Evolutionary conservation across 2,797 vertebrate species (phyloP).

Genomic region (Kryptopterus vitreolus): DNA sequence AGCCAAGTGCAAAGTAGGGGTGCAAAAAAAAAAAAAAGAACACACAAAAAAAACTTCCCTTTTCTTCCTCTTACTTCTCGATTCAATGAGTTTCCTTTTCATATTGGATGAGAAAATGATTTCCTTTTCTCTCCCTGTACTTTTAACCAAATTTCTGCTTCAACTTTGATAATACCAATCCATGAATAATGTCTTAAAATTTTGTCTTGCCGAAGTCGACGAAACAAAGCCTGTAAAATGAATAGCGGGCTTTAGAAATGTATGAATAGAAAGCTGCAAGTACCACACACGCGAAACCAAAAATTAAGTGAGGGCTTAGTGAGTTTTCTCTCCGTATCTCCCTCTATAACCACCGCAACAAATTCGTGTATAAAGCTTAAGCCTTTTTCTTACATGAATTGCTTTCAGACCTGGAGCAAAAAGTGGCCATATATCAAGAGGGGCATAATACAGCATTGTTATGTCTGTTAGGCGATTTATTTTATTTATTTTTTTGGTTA

Average conservation of each 20-base stretch:
- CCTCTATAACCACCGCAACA: background rate
- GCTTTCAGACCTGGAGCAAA: conserved; percentile 32
- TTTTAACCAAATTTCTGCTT: conserved; percentile 49
- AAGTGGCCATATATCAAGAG: background rate
- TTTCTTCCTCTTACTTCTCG: conserved; percentile 24
- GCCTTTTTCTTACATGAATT: conserved; percentile 56
- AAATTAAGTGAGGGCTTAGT: conserved; percentile 58
- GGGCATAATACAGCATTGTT: background rate
- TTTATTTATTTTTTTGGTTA: background rate
- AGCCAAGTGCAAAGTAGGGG: conserved; percentile 28
- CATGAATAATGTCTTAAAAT: conserved; percentile 52
- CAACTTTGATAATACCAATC: conserved; percentile 50
- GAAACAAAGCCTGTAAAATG: conserved; percentile 56
- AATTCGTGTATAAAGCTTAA: conserved; percentile 44
- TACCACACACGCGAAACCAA: conserved; percentile 38
- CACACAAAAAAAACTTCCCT: conserved; percentile 23
- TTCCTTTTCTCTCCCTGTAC: conserved; percentile 37
- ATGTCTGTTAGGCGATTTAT: background rate
- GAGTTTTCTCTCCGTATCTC: conserved; percentile 7
- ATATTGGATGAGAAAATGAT: conserved; percentile 37
- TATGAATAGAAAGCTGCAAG: conserved; percentile 52
- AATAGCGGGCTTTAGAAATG: conserved; percentile 49
- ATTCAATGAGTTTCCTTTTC: conserved; percentile 35
- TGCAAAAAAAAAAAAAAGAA: background rate
- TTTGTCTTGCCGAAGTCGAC: conserved; percentile 45